Percentiles rank a stretch among this genome's conserved stretches.
Conservation (phyloP, 2,113 vertebrate species). For the Gymnorhina tibicen region DNA sequence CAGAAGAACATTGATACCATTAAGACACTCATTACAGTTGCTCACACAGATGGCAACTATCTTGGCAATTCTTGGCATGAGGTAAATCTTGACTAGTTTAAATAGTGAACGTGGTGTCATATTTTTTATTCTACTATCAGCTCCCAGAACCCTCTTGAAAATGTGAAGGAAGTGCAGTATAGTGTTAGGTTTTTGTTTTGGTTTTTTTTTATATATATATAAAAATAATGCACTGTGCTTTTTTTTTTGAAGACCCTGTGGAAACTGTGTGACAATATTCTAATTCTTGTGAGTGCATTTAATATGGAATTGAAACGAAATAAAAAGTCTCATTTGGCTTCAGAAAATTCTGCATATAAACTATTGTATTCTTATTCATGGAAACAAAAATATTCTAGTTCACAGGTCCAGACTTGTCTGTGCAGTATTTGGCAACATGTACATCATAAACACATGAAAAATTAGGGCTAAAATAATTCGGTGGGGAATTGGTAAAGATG, state of each 20-base stretch:
- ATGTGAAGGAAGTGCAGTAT: neutral
- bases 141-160: neutral
- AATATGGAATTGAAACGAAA: neutral
- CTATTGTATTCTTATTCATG: neutral
- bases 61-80: conserved; percentile 97
- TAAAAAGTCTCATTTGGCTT: neutral
- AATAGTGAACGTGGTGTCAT: neutral
- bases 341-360: neutral
- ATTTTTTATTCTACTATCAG: neutral
- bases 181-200: neutral
- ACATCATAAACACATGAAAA: neutral
- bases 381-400: neutral
- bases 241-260: neutral
- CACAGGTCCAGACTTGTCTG: neutral
- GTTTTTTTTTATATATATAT: neutral
- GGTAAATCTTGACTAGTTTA: conserved; percentile 67
- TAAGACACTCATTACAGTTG: conserved; percentile 96
- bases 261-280: neutral
- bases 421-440: neutral
- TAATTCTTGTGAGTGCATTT: neutral
- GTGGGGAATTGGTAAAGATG: neutral
- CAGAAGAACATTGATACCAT: conserved; percentile 99
- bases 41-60: conserved; percentile 97
- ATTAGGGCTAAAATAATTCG: neutral
- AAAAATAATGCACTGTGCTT: neutral